Conservation (phyloP, 2,888 invertebrate species). For the Pasiphila rectangulata region DNA sequence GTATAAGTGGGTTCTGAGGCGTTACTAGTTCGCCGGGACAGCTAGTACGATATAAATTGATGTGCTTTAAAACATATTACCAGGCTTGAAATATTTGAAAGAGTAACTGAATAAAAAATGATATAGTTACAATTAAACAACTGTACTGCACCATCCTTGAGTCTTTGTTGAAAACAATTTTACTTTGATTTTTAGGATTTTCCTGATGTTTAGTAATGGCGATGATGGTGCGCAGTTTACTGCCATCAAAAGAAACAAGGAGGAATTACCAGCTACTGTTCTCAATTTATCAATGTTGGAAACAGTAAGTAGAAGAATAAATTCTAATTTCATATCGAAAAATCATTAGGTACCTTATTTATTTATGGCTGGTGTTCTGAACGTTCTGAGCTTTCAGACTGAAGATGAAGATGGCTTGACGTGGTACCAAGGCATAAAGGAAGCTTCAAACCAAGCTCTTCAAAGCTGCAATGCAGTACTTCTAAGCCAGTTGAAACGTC, state of each 20-base stretch:
- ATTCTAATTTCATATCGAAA: too few species aligned
- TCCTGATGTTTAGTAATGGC: constrained; percentile 16
- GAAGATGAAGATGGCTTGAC: constrained; percentile 9
- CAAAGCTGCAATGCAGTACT: constrained; percentile 8
- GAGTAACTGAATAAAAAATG: too few species aligned
- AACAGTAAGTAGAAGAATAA: constrained; percentile 14
- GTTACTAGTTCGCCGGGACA: too few species aligned
- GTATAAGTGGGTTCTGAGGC: too few species aligned
- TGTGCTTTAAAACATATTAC: too few species aligned
- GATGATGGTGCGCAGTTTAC: constrained; percentile 8
- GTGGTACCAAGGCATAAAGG: constrained; percentile 14
- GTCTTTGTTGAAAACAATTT: too few species aligned
- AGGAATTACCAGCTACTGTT: constrained; percentile 16
- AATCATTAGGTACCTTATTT: too few species aligned
- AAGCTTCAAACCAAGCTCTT: constrained; percentile 11
- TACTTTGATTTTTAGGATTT: constrained; percentile 12
- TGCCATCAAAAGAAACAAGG: constrained; percentile 10
- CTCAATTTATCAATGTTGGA: constrained; percentile 18
- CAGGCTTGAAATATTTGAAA: too few species aligned
- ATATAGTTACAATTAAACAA: too few species aligned
- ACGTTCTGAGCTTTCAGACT: constrained; percentile 2
- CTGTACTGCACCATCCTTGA: too few species aligned
- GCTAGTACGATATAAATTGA: too few species aligned
- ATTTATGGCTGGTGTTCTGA: too few species aligned
- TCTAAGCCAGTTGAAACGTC: constrained; percentile 9